Conservation (phyloP, 2,888 invertebrate species). For the Uloborus plumipes region DNA sequence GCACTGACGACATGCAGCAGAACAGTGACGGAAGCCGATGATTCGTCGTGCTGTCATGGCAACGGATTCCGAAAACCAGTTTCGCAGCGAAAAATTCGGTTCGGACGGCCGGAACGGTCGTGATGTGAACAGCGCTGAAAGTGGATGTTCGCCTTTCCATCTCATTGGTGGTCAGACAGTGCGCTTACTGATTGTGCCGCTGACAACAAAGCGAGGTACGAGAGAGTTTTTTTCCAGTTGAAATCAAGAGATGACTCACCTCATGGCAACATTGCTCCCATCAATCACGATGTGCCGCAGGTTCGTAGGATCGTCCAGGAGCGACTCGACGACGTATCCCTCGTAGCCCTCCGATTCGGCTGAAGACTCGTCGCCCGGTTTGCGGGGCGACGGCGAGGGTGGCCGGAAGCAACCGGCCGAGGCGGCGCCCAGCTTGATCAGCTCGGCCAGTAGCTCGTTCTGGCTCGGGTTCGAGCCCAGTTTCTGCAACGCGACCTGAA, state of each 20-base stretch:
- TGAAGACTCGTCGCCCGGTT: slow-evolving; percentile 12
- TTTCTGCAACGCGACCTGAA: slow-evolving; percentile 85
- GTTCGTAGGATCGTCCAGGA: slow-evolving; percentile 58
- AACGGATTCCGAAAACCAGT: no score
- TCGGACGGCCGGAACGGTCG: no score
- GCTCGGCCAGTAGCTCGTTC: slow-evolving; percentile 88
- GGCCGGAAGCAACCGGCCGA: slow-evolving; percentile 9
- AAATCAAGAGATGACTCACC: slow-evolving; percentile 73
- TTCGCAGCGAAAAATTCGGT: no score
- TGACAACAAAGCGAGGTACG: no score
- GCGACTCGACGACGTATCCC: neutral
- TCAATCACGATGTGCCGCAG: slow-evolving; percentile 87
- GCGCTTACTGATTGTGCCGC: no score
- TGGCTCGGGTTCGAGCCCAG: slow-evolving; percentile 88
- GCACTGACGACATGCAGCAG: no score
- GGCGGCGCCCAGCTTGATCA: slow-evolving; percentile 80
- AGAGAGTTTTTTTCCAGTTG: no score
- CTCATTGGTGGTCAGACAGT: no score
- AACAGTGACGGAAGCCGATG: no score
- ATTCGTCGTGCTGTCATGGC: no score
- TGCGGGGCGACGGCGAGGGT: neutral
- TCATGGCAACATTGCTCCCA: slow-evolving; percentile 95
- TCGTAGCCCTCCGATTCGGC: slow-evolving; percentile 23
- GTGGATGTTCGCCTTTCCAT: no score
- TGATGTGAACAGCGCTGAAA: no score